Evolutionary conservation across 1,140 invertebrate species (phyloP).

Genomic region (Anadara kagoshimensis): DNA sequence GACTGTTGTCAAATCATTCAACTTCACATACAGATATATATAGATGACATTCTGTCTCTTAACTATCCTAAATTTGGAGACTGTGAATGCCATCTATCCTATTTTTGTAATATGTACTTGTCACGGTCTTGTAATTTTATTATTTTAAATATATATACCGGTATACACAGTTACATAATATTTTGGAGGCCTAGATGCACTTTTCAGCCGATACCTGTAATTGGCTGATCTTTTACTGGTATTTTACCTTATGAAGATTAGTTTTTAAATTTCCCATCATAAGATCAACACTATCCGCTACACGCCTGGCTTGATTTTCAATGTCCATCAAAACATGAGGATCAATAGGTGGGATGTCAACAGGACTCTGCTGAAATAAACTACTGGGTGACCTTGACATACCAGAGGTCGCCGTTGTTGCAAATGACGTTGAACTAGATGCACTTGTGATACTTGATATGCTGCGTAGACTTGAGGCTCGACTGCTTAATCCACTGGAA

Average conservation of each 20-base stretch:
- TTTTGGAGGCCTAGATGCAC: too few species aligned
- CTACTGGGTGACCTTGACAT: slow-evolving; percentile 82
- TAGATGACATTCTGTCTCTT: too few species aligned
- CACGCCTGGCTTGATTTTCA: slow-evolving; percentile 90
- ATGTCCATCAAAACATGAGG: slow-evolving; percentile 89
- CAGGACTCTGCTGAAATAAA: slow-evolving; percentile 73
- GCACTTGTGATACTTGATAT: slow-evolving; percentile 55
- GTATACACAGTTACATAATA: too few species aligned
- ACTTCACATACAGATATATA: too few species aligned
- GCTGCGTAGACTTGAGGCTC: slow-evolving; percentile 60
- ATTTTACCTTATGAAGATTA: slow-evolving; percentile 85
- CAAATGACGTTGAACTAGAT: slow-evolving; percentile 75
- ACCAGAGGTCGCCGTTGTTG: slow-evolving; percentile 78
- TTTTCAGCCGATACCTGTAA: slow-evolving; percentile 83
- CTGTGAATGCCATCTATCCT: too few species aligned
- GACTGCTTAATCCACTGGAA: slow-evolving; percentile 57
- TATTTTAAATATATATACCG: too few species aligned
- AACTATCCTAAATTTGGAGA: too few species aligned
- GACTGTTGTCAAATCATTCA: too few species aligned
- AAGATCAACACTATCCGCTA: slow-evolving; percentile 91
- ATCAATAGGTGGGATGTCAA: slow-evolving; percentile 81
- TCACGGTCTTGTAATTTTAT: too few species aligned
- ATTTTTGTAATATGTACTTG: too few species aligned
- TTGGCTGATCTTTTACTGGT: slow-evolving; percentile 16
- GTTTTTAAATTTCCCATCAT: slow-evolving; percentile 91